phyloP scores from a whole-genome alignment of 2,113 vertebrate genomes.

The Lates calcarifer region DNA sequence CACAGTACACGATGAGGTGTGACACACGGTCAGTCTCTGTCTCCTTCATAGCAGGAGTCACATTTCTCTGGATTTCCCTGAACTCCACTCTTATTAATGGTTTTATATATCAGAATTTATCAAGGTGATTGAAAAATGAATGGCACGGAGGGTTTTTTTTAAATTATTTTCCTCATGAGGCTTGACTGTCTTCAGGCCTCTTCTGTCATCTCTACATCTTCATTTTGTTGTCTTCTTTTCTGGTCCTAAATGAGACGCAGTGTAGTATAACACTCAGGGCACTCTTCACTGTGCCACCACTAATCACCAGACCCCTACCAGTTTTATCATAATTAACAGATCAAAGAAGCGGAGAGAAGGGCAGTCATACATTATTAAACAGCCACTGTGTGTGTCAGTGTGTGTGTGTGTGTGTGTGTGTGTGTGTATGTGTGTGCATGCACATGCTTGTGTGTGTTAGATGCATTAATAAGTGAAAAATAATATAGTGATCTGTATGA shows the following conservation, averaged over 20 bases:
- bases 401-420: neutral
- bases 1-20: no score
- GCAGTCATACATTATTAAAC: slow-evolving; percentile 74
- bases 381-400: slow-evolving; percentile 22
- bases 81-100: neutral
- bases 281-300: slow-evolving; percentile 53
- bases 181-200: slow-evolving; percentile 37
- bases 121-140: slow-evolving; percentile 22
- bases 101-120: slow-evolving; percentile 18
- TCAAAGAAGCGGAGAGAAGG: slow-evolving; percentile 75
- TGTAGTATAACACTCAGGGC: slow-evolving; percentile 57
- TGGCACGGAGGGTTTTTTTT: neutral
- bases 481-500: slow-evolving; percentile 23
- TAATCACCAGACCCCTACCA: slow-evolving; percentile 73
- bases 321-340: slow-evolving; percentile 79
- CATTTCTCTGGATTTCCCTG: neutral
- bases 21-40: neutral
- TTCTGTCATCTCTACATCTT: slow-evolving; percentile 57
- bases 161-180: slow-evolving; percentile 18
- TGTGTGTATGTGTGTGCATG: slow-evolving; percentile 21
- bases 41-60: neutral
- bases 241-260: slow-evolving; percentile 65
- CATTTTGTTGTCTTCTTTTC: slow-evolving; percentile 59
- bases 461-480: slow-evolving; percentile 31
- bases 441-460: neutral